Conservation (phyloP, 1,140 invertebrate genomes). For the Pomacea maculata region DNA sequence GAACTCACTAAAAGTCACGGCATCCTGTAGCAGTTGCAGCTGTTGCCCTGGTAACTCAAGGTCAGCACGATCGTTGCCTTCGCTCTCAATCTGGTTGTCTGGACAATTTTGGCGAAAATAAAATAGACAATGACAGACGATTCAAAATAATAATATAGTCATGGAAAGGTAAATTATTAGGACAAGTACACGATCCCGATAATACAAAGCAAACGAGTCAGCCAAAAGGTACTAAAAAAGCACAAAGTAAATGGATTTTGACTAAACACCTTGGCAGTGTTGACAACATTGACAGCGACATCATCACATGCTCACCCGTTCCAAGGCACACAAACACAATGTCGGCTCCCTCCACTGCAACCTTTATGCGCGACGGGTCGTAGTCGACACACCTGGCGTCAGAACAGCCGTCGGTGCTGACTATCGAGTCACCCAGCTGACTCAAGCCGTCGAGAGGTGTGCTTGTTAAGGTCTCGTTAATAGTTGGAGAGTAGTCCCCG, state of each 20-base stretch:
- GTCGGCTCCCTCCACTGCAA: slow-evolving; percentile 35
- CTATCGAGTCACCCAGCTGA: slow-evolving; percentile 24
- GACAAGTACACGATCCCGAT: not conserved
- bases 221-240: not conserved
- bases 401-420: slow-evolving; percentile 46
- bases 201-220: not conserved
- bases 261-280: not conserved
- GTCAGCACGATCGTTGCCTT: slow-evolving; percentile 44
- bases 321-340: slow-evolving; percentile 55
- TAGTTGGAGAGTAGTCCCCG: slow-evolving; percentile 44
- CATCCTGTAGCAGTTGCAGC: slow-evolving; percentile 43
- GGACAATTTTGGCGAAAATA: not conserved
- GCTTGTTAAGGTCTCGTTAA: slow-evolving; percentile 31
- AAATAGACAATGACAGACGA: not conserved
- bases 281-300: no score
- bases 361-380: slow-evolving; percentile 27
- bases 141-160: not conserved
- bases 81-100: slow-evolving; percentile 43
- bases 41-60: slow-evolving; percentile 52
- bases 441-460: slow-evolving; percentile 42
- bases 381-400: slow-evolving; percentile 43
- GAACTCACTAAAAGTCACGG: slow-evolving; percentile 20
- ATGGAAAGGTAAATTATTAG: not conserved
- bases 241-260: not conserved
- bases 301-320: slow-evolving; percentile 42